Evolutionary conservation across 2,113 vertebrate genomes (phyloP), one percentile per base, ranked within the genome.

Genomic region (Embiotoca jacksoni): DNA sequence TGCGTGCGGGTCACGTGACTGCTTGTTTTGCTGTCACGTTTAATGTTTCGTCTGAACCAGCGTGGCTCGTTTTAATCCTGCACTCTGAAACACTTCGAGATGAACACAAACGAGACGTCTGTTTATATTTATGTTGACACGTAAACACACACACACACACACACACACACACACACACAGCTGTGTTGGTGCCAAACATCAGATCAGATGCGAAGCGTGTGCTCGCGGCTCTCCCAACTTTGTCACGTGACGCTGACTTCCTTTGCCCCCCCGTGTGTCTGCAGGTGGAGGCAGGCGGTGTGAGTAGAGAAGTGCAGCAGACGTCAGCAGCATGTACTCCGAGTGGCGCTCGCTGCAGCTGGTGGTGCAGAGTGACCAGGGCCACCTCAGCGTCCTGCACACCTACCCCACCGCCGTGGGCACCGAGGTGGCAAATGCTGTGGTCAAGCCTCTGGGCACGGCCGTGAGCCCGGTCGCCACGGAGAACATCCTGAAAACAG

Each of bases 271-370:
- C 13, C 69, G 8, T 87, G 72, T 83, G 66, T 81, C 1, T 78
- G 70, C 86, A 93, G 92, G 92, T 89, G 90, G 91, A 86, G 89
- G 90, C 82, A 89, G 88, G 88, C 65, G 86, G 83, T 83, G 90
- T 85, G 75, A 88, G 86, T 90, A 90, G 84, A 88, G 23, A 23
- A 23, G 83, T 67, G 58, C 77, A 80, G 54, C 53, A 95, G 87
- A 89, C 78, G 49, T 39, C 79, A 82, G 88, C 95, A 97, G 92
- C 84, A 98, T 98, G 97, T 99, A 98, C 95, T 98, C 97, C 6
- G 97, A 99, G 94, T 99, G 97, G 97, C 96, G 97, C 92, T 98
- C 97, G 41, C 94, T 99, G 92, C 97, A 99, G 91, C 91, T 98
- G 91, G 95, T 98, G 84, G 96, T 98, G 92, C 96, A 98, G 75